These are phyloP conservation scores for Apotomis capreana DNA, from an alignment of 2,888 invertebrate species.

Conservation along the genomic window DNA sequence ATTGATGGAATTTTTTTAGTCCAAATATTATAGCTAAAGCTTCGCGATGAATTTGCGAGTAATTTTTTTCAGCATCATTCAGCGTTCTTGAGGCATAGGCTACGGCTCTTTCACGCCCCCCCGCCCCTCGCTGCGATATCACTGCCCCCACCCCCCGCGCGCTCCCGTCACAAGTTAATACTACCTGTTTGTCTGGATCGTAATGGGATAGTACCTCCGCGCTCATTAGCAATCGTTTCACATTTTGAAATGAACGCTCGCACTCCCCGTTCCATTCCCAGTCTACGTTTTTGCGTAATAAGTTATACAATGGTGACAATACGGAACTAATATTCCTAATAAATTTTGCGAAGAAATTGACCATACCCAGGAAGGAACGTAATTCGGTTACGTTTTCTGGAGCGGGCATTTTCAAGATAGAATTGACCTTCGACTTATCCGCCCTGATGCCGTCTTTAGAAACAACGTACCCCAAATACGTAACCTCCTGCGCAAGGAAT, in stretches of 20 bases:
- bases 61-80: slow-evolving; percentile 1
- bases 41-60: slow-evolving; percentile 19
- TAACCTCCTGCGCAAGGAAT: background rate
- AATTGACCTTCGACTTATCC: background rate
- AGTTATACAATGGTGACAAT: too few species aligned
- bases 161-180: slow-evolving; percentile 12
- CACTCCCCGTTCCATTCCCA: slow-evolving; percentile 2
- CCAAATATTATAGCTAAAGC: background rate
- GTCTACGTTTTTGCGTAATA: background rate
- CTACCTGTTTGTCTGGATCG: background rate
- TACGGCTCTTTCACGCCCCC: slow-evolving; percentile 14
- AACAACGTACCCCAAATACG: background rate
- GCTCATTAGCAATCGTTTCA: background rate
- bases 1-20: background rate
- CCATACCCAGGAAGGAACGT: background rate
- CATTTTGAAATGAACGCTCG: background rate
- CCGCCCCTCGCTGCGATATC: background rate
- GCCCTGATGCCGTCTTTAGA: background rate
- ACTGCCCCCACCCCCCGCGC: slow-evolving; percentile 7
- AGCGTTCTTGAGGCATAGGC: slow-evolving; percentile 24
- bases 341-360: too few species aligned
- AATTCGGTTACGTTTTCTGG: background rate
- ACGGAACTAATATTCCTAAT: too few species aligned
- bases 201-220: slow-evolving; percentile 20
- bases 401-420: background rate